Base-by-base conservation (phyloP, 2,113 vertebrate genomes). In the Podarcis cretensis region DNA sequence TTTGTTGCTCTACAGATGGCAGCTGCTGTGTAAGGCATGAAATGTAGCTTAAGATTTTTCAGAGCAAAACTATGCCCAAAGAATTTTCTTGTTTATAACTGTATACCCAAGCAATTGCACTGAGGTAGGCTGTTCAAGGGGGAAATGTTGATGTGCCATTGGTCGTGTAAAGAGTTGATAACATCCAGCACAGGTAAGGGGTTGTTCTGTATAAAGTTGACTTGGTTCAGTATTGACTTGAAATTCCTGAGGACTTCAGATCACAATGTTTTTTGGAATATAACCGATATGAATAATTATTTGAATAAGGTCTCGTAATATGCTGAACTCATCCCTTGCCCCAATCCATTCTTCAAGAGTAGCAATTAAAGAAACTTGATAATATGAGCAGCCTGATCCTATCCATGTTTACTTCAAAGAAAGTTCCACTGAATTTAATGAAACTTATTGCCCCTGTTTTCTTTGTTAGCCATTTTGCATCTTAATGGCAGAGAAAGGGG, bases 111-210 rank as follows among this genome's bases (percentile, higher is more conserved):
- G 2, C 30, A 18, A 37, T 71, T 9, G 48, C 1, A 13, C 27
- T n/a, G 25, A 63, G 6, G 59, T 37, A 86, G 90, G 2, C 3
- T 65, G 78, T 83, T 21, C 1, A 37, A 69, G 25, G 27, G 27
- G 68, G 30, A 1, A 48, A 6, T 80, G 18, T 43, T 85, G 81
- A 4, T 3, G 40, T 48, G 5, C 0, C 68, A 13, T 54, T 85
- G 0, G 0, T 63, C 69, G 20, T 73, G 2, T 21, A 88, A 74
- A 14, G 23, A 66, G 0, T 1, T 10, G 1, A 2, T 18, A 88
- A 4, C 3, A 0, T 65, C 79, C 69, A 27, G 14, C 59, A 83
- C 63, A 21, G 75, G 84, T 89, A 40, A 75, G 18, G 48, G 48
- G 4, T 27, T 80, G 85, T 75, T 75, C 74, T 37, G 6, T 8